phyloP scores from a whole-genome alignment of 2,797 vertebrate genomes.

The Mormyrus proboscirostris region DNA sequence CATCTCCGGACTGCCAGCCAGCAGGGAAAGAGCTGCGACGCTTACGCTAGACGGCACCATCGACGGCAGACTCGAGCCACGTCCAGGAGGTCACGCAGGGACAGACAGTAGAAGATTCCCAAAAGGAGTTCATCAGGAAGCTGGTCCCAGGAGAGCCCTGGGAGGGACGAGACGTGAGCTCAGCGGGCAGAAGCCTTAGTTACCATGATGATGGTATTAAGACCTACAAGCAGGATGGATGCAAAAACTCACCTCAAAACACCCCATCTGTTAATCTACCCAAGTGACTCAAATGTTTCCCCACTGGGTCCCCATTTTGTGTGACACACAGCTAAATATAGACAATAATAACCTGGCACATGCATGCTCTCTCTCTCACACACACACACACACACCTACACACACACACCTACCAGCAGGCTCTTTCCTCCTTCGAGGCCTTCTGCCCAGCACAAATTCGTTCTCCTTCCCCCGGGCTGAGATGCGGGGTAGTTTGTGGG shows the following conservation, averaged over 20 bases:
- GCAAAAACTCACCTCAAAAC: not conserved
- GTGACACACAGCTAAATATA: not conserved
- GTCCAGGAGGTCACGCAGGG: slow-evolving; percentile 72
- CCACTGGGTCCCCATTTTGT: not conserved
- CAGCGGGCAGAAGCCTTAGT: not conserved
- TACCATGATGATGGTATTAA: not conserved
- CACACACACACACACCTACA: not conserved
- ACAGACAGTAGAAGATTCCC: slow-evolving; percentile 68
- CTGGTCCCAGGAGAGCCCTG: slow-evolving; percentile 74
- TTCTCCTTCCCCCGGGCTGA: slow-evolving; percentile 63
- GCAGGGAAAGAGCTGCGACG: slow-evolving; percentile 24
- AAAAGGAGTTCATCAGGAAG: slow-evolving; percentile 87
- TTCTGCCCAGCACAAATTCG: slow-evolving; percentile 67
- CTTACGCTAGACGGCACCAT: slow-evolving; percentile 82
- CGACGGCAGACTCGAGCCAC: slow-evolving; percentile 69
- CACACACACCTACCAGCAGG: slow-evolving; percentile 23
- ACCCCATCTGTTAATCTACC: not conserved
- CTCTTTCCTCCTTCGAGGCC: slow-evolving; percentile 60
- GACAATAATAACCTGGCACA: not conserved
- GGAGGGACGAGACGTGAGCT: not conserved
- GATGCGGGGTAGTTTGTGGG: slow-evolving; percentile 56
- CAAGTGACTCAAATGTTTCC: not conserved
- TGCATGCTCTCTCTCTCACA: not conserved
- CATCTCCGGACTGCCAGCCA: not conserved
- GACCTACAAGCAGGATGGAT: not conserved